Percentiles rank a stretch among this genome's conserved stretches.
Evolutionary conservation across 2,888 invertebrate genomes (phyloP).

Genomic region (Halocaridina rubra): DNA sequence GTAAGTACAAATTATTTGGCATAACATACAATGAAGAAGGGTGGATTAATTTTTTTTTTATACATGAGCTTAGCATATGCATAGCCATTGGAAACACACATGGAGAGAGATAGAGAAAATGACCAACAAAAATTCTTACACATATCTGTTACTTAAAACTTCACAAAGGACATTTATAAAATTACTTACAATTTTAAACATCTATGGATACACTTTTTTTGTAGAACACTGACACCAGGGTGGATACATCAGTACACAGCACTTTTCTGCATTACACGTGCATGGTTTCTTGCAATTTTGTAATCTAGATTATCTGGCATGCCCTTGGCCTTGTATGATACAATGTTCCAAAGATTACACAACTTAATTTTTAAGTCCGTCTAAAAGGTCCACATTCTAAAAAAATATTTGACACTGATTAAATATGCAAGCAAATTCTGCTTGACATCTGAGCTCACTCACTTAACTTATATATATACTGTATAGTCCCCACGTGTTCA

Average conservation of each 20-base stretch:
- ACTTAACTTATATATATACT: neutral
- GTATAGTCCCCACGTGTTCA: neutral
- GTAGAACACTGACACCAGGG: conserved; percentile 63
- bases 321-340: conserved; percentile 32
- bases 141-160: conserved; percentile 49
- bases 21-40: conserved; percentile 56
- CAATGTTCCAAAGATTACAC: conserved; percentile 36
- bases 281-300: conserved; percentile 21
- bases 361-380: conserved; percentile 12
- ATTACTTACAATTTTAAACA: conserved; percentile 62
- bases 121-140: conserved; percentile 46
- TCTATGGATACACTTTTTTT: conserved; percentile 64
- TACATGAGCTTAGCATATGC: conserved; percentile 56
- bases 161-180: conserved; percentile 63
- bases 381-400: neutral
- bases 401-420: neutral
- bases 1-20: conserved; percentile 61
- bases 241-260: conserved; percentile 64
- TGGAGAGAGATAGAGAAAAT: conserved; percentile 33
- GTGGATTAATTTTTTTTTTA: conserved; percentile 39
- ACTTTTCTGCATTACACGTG: conserved; percentile 49
- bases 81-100: conserved; percentile 60
- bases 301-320: conserved; percentile 13
- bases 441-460: neutral
- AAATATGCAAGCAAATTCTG: neutral